phyloP scores from a whole-genome alignment of 2,797 vertebrate species.

The Anolis apletophallus region DNA sequence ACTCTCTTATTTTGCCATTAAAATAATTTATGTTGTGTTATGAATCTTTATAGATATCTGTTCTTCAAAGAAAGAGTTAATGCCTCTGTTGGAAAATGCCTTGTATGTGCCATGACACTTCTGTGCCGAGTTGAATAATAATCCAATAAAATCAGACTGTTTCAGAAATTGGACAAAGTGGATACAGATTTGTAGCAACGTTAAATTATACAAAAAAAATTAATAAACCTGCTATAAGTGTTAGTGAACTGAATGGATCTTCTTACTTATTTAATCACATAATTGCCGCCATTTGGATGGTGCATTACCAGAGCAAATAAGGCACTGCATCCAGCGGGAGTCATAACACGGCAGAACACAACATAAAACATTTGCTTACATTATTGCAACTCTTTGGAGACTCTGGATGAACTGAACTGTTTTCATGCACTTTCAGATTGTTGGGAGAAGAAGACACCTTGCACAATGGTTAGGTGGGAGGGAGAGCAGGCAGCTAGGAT shows the following conservation, averaged over 20 bases:
- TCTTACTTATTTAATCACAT: conserved; percentile 65
- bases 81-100: conserved; percentile 22
- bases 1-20: not conserved
- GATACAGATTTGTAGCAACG: conserved; percentile 42
- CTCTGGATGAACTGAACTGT: conserved; percentile 23
- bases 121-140: conserved; percentile 32
- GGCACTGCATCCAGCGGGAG: conserved; percentile 64
- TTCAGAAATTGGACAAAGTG: conserved; percentile 57
- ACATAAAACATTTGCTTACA: conserved; percentile 61
- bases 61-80: not conserved
- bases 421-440: not conserved
- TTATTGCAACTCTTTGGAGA: conserved; percentile 54
- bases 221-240: conserved; percentile 51
- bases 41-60: not conserved
- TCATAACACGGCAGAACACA: conserved; percentile 46
- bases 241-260: conserved; percentile 48
- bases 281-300: conserved; percentile 60
- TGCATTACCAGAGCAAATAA: conserved; percentile 64
- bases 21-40: conserved; percentile 17
- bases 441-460: conserved; percentile 1
- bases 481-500: conserved; percentile 7
- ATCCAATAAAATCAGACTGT: conserved; percentile 44
- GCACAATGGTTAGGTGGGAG: not conserved
- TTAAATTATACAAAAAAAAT: conserved; percentile 53
- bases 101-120: conserved; percentile 15